Conservation (phyloP, 2,888 invertebrate species). For the Syrista parreyssii region DNA sequence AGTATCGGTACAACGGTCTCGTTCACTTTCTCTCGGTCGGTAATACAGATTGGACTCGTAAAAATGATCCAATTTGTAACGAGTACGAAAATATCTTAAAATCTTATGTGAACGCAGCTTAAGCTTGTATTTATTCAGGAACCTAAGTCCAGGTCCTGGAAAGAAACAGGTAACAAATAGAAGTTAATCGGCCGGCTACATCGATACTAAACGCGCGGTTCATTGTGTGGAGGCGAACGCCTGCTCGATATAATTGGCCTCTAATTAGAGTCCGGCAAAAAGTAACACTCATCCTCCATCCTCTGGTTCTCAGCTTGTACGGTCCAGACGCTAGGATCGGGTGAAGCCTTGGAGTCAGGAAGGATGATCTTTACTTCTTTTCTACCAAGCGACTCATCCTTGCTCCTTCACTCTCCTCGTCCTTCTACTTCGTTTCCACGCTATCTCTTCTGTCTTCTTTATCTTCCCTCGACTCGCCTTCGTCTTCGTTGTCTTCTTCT, state of each 20-base stretch:
- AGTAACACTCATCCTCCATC: constrained; percentile 32
- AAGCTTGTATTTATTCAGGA: constrained; percentile 48
- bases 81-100: neutral
- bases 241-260: constrained; percentile 60
- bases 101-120: constrained; percentile 35
- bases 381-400: constrained; percentile 8
- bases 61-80: neutral
- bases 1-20: too few relatives aligned
- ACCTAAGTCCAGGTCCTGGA: constrained; percentile 32
- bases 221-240: constrained; percentile 57
- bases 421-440: constrained; percentile 14
- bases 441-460: constrained; percentile 13
- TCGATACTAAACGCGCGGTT: constrained; percentile 55
- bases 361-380: constrained; percentile 21
- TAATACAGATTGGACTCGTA: neutral
- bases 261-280: constrained; percentile 52
- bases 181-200: constrained; percentile 55
- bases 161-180: constrained; percentile 55
- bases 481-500: constrained; percentile 19
- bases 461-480: constrained; percentile 22
- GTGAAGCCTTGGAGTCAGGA: neutral
- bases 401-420: constrained; percentile 13
- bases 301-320: neutral
- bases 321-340: neutral
- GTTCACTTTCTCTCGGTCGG: neutral